Conservation (phyloP, 2,113 vertebrate genomes). For the Lasiurus borealis region DNA sequence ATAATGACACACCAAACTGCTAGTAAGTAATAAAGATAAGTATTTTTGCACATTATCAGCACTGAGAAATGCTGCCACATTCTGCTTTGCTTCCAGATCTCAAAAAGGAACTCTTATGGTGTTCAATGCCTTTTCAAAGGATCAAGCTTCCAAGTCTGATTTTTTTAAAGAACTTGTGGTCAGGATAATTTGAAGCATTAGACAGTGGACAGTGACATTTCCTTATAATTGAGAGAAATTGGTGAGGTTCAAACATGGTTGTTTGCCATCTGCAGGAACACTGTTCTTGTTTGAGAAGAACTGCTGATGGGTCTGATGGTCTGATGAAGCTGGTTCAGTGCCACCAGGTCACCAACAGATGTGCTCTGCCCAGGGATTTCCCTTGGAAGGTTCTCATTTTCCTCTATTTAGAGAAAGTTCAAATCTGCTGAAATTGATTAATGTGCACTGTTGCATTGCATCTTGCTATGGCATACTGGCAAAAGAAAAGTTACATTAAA, state of each 20-base stretch:
- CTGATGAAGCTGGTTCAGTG: conserved; percentile 69
- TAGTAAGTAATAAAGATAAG: conserved; percentile 81
- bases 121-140: conserved; percentile 33
- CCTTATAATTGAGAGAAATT: conserved; percentile 67
- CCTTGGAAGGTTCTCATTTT: conserved; percentile 72
- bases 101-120: conserved; percentile 66
- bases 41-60: conserved; percentile 58
- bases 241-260: conserved; percentile 66
- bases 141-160: neutral
- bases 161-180: conserved; percentile 59
- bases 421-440: conserved; percentile 71
- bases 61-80: conserved; percentile 67
- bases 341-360: conserved; percentile 71
- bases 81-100: conserved; percentile 71
- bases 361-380: conserved; percentile 77
- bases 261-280: conserved; percentile 82
- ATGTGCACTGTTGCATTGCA: neutral
- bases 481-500: conserved; percentile 29
- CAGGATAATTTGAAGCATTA: conserved; percentile 68
- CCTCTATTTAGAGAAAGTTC: conserved; percentile 72
- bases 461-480: neutral
- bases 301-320: conserved; percentile 58
- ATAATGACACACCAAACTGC: conserved; percentile 72
- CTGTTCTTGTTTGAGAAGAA: conserved; percentile 78
- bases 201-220: conserved; percentile 72